Evolutionary conservation across 92 coral and sea anemone genomes (phyloP).

Genomic region (Meandrina meandrites): DNA sequence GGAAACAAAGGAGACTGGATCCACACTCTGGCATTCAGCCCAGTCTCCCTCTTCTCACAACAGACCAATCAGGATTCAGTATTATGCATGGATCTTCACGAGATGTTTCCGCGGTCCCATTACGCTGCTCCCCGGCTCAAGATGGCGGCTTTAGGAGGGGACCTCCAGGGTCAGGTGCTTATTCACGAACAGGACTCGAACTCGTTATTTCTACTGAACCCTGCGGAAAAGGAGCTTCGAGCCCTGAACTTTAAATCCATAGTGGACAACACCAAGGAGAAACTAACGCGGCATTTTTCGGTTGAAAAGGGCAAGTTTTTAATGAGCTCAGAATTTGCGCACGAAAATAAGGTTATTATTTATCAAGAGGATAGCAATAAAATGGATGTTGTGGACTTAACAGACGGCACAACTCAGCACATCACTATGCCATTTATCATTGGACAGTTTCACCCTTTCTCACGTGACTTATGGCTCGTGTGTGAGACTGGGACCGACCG

Average conservation of each 20-base stretch:
- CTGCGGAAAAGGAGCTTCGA: slow-evolving; percentile 60
- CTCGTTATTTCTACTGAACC: slow-evolving; percentile 68
- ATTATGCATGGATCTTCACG: slow-evolving; percentile 68
- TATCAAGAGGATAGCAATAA: slow-evolving; percentile 84
- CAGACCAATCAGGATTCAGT: slow-evolving; percentile 88
- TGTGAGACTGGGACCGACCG: slow-evolving; percentile 95
- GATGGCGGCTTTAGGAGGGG: slow-evolving; percentile 86
- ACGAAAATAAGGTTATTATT: slow-evolving; percentile 77
- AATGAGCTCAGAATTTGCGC: slow-evolving; percentile 72
- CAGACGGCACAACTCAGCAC: slow-evolving; percentile 65
- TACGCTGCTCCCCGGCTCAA: slow-evolving; percentile 78
- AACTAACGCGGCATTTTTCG: slow-evolving; percentile 90
- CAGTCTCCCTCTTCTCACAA: slow-evolving; percentile 83
- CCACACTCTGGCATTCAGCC: slow-evolving; percentile 82
- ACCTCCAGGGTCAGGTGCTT: slow-evolving; percentile 79
- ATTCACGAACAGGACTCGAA: slow-evolving; percentile 85
- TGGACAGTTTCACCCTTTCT: slow-evolving; percentile 89
- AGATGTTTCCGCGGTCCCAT: slow-evolving; percentile 76
- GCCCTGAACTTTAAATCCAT: slow-evolving; percentile 73
- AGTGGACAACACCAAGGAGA: slow-evolving; percentile 73
- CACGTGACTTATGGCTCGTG: slow-evolving; percentile 92
- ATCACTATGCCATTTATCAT: slow-evolving; percentile 96
- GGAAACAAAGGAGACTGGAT: slow-evolving; percentile 92
- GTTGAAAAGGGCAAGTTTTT: slow-evolving; percentile 68
- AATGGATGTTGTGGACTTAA: slow-evolving; percentile 80